phyloP scores from a whole-genome alignment of 1,140 invertebrate genomes.

The Cecropterus lyciades region DNA sequence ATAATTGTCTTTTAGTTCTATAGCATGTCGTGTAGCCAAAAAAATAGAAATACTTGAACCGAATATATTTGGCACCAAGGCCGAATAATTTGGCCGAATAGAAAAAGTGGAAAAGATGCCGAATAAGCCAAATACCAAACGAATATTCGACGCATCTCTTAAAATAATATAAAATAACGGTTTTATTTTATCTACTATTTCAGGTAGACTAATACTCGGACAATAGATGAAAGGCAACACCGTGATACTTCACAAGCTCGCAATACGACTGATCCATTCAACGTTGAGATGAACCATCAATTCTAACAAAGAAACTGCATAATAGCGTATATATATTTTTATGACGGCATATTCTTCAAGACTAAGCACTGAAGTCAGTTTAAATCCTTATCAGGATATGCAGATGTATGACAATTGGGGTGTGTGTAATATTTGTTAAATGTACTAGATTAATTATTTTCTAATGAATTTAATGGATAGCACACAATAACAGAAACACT shows the following conservation, averaged over 20 bases:
- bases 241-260: slow-evolving; percentile 21
- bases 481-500: too few relatives aligned
- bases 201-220: slow-evolving; percentile 61
- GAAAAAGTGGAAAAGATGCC: too few relatives aligned
- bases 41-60: too few relatives aligned
- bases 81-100: too few relatives aligned
- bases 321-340: slow-evolving; percentile 3
- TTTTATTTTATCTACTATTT: slow-evolving; percentile 31
- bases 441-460: slow-evolving; percentile 36
- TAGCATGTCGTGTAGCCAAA: too few relatives aligned
- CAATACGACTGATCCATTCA: slow-evolving; percentile 16
- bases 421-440: slow-evolving; percentile 37
- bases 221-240: slow-evolving; percentile 17
- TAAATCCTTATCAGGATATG: slow-evolving; percentile 1
- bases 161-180: too few relatives aligned
- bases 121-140: too few relatives aligned
- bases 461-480: slow-evolving; percentile 27
- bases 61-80: too few relatives aligned
- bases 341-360: slow-evolving; percentile 16
- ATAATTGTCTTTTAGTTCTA: too few relatives aligned
- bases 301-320: slow-evolving; percentile 7
- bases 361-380: slow-evolving; percentile 18
- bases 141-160: too few relatives aligned
- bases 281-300: slow-evolving; percentile 23
- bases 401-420: slow-evolving; percentile 18